Conservation (phyloP, 2,113 vertebrate species). For the Thermophis baileyi region DNA sequence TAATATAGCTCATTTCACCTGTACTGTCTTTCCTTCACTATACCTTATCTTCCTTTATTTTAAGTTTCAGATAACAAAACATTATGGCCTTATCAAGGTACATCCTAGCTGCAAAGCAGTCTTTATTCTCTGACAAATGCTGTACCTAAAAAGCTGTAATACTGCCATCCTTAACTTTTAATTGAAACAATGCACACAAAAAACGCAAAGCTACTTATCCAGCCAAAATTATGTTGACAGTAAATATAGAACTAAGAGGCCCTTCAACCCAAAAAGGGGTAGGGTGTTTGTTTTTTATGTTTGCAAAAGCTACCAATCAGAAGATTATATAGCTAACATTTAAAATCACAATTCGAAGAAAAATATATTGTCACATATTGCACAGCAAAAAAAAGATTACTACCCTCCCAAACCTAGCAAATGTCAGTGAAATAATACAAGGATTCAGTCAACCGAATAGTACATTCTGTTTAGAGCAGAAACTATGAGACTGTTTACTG, state of each 20-base stretch:
- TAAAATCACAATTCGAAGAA: background rate
- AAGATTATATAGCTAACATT: background rate
- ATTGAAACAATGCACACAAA: background rate
- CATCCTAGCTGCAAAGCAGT: background rate
- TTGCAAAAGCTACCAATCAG: background rate
- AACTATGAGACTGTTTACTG: background rate
- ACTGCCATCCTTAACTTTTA: background rate
- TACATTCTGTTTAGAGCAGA: background rate
- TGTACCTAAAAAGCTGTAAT: background rate
- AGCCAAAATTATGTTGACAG: background rate
- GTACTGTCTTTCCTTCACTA: background rate
- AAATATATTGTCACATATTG: background rate
- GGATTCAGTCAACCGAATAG: constrained; percentile 16
- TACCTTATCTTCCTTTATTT: background rate
- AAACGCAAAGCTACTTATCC: background rate
- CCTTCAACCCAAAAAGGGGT: background rate
- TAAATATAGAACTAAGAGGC: background rate
- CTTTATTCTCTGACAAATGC: background rate
- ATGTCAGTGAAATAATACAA: constrained; percentile 8
- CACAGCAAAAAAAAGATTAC: background rate
- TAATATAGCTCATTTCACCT: background rate
- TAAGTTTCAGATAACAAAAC: background rate
- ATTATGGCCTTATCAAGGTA: background rate
- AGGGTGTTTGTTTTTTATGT: background rate
- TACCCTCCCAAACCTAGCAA: background rate